Conservation (phyloP, 2,888 invertebrate genomes). For the Mesochorus sp. region DNA sequence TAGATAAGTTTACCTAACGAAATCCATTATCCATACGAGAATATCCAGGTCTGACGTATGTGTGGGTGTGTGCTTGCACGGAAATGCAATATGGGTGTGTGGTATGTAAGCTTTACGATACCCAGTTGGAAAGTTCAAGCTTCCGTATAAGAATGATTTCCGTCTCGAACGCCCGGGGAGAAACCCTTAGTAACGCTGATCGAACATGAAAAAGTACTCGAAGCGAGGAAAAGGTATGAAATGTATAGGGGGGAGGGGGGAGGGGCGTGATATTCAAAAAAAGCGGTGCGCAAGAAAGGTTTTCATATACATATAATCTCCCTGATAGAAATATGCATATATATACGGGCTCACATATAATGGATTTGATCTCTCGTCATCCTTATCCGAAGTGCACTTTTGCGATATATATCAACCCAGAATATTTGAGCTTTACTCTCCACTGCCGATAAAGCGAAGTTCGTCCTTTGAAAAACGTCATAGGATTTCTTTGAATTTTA, state of each 20-base stretch:
- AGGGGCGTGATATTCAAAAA: conserved; percentile 15
- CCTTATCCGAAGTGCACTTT: no score
- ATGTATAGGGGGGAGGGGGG: no score
- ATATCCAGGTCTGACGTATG: no score
- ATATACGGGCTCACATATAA: no score
- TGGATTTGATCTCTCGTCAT: background rate
- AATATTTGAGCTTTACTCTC: no score
- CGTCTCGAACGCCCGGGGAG: background rate
- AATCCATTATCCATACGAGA: background rate
- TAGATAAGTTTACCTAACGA: background rate
- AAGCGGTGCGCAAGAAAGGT: conserved; percentile 33
- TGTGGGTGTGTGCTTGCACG: no score
- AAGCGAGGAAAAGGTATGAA: conserved; percentile 3
- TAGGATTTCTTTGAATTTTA: no score
- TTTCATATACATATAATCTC: conserved; percentile 65
- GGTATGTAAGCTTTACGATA: background rate
- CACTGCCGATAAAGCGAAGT: no score
- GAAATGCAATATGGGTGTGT: background rate
- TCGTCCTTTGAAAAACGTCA: no score
- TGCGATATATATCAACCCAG: no score
- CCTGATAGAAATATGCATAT: background rate
- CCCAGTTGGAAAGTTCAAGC: background rate
- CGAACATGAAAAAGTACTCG: conserved; percentile 53
- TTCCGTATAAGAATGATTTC: background rate
- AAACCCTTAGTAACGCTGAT: conserved; percentile 20